These are phyloP conservation scores for Theonella swinhoei DNA, from an alignment of 37 sponge, comb jelly and placozoan species.

Conservation along the genomic window DNA sequence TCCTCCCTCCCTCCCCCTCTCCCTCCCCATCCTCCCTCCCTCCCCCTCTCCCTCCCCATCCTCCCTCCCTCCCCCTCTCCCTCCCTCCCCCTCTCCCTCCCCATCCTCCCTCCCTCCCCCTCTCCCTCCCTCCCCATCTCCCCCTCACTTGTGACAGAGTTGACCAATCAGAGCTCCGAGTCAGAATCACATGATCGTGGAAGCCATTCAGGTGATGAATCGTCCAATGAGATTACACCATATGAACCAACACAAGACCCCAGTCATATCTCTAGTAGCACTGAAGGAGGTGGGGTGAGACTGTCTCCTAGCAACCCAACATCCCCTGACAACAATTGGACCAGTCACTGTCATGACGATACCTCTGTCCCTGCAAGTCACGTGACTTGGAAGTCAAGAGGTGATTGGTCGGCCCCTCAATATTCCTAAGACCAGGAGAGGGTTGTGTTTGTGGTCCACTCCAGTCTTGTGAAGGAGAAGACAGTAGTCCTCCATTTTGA, in stretches of 20 bases:
- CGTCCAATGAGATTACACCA: not conserved
- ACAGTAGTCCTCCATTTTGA: slow-evolving; percentile 52
- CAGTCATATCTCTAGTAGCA: too few species aligned
- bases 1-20: slow-evolving; percentile 55
- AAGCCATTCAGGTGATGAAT: too few species aligned
- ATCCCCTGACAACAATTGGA: too few species aligned
- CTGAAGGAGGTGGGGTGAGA: too few species aligned
- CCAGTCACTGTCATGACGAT: too few species aligned
- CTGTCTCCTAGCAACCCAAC: too few species aligned
- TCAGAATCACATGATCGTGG: not conserved
- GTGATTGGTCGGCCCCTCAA: slow-evolving; percentile 61
- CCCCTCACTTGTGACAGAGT: not conserved
- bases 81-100: not conserved
- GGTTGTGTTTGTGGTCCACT: slow-evolving; percentile 66
- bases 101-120: too few species aligned
- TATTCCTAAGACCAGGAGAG: slow-evolving; percentile 51
- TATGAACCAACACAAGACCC: too few species aligned
- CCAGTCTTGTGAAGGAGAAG: slow-evolving; percentile 28
- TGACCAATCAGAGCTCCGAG: not conserved
- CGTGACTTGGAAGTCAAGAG: slow-evolving; percentile 1
- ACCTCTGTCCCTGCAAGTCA: not conserved
- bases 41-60: too few species aligned
- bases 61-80: too few species aligned
- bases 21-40: too few species aligned
- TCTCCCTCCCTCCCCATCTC: not conserved